Base-by-base conservation (phyloP, 2,888 invertebrate genomes). In the Pimpla rufipes region DNA sequence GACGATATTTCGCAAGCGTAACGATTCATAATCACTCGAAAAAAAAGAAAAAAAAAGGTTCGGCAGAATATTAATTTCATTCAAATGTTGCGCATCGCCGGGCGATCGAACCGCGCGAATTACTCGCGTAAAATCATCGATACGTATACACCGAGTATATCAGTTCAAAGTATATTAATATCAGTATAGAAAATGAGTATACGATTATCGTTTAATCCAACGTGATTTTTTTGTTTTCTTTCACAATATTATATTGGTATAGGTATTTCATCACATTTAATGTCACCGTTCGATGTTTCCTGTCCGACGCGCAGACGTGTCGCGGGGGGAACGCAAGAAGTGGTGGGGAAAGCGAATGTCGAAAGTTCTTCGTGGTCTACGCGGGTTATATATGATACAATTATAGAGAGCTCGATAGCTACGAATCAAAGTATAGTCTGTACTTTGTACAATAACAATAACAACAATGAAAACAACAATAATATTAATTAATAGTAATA, bases 381-480 rank as follows among this genome's bases (percentile, higher is more conserved):
- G 47, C 5, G 29, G n/a, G n/a, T n/a, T 29, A 37, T 71, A 73
- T 81, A 81, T 59, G 57, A 86, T 86, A 87, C 81, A 81, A 83
- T 86, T 82, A 88, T 89, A 91, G 91, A 91, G 91, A 90, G 91
- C 90, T 82, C 79, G 29, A 64, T 85, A 71, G 16, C 40, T 35
- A 52, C 57, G 42, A 68, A 78, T 55, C 67, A 55, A 78, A 55
- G 47, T 67, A 77, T 57, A 45, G 45, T 21, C n/a, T 47, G 45
- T 73, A 73, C 73, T 82, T 74, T 78, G 81, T 89, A 90, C 88
- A 90, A 86, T 86, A 83, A 88, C 85, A 89, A 90, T 87, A 90
- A 89, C 86, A 91, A 89, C 86, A 88, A 89, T 81, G 89, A 90
- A 84, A 88, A 89, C 84, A 89, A 88, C 83, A 89, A 90, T 82